phyloP scores from a whole-genome alignment of 1,140 invertebrate species.

The Oedothorax gibbosus region DNA sequence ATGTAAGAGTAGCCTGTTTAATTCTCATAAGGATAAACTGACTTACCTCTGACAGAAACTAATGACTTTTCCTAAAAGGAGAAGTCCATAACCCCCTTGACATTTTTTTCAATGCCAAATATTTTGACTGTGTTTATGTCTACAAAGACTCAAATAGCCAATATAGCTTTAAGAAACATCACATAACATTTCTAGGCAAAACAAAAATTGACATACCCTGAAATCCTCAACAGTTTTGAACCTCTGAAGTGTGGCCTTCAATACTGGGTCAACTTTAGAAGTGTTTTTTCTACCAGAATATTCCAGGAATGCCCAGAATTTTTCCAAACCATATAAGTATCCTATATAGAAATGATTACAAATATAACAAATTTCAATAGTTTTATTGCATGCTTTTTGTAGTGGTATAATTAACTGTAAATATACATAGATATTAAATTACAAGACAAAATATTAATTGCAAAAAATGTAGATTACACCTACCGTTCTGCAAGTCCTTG shows the following conservation, averaged over 20 bases:
- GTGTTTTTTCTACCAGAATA: constrained; percentile 77
- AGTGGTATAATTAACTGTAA: background rate
- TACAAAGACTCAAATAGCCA: background rate
- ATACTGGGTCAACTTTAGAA: constrained; percentile 82
- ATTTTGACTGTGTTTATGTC: too few species aligned
- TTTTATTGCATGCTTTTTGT: background rate
- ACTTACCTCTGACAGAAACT: too few species aligned
- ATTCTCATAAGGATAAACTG: too few species aligned
- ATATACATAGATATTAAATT: background rate
- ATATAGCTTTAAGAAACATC: background rate
- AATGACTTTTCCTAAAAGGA: too few species aligned
- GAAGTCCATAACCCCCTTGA: too few species aligned
- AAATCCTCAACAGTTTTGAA: constrained; percentile 98
- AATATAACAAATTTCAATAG: background rate
- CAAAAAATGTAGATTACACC: background rate
- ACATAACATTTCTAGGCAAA: background rate
- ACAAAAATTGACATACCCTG: constrained; percentile 62
- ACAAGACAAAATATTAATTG: background rate
- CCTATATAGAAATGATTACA: constrained; percentile 73
- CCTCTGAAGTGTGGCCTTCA: constrained; percentile 84
- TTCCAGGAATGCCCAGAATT: constrained; percentile 99
- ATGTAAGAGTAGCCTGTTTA: too few species aligned
- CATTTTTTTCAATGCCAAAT: too few species aligned
- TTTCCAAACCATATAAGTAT: constrained; percentile 97
- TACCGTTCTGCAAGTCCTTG: constrained; percentile 88